These are phyloP conservation scores for Microctonus aethiopoides DNA, from an alignment of 2,888 invertebrate species.

Conservation along the genomic window DNA sequence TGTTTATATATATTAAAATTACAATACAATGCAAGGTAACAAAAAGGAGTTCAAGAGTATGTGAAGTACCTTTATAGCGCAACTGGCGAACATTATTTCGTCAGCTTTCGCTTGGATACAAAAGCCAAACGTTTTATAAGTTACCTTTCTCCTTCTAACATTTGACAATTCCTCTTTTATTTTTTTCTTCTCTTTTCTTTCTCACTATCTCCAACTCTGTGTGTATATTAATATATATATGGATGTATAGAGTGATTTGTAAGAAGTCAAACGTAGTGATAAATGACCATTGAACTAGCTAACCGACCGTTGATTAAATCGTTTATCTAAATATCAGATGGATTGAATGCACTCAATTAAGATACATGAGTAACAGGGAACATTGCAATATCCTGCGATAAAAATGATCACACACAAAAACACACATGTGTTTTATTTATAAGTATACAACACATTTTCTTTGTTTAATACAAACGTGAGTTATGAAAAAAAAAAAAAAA, in stretches of 20 bases:
- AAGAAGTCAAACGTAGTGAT: not conserved
- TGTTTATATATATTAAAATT: not conserved
- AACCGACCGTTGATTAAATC: constrained; percentile 16
- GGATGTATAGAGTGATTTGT: too few species aligned
- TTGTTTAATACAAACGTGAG: not conserved
- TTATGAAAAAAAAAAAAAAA: not conserved
- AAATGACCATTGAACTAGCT: constrained; percentile 4
- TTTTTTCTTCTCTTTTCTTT: not conserved
- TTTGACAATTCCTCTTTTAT: not conserved
- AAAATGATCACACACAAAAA: not conserved
- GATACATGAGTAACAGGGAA: not conserved
- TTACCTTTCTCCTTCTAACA: not conserved
- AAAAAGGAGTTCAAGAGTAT: not conserved
- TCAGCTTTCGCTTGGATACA: not conserved
- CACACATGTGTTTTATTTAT: not conserved
- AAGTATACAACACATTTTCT: not conserved
- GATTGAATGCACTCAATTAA: not conserved
- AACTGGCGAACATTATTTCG: constrained; percentile 4
- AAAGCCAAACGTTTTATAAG: not conserved
- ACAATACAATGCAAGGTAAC: not conserved
- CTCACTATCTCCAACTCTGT: not conserved
- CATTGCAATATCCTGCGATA: not conserved
- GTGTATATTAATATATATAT: not conserved
- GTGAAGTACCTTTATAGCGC: not conserved
- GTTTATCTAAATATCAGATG: not conserved